Percentiles rank a stretch among this genome's conserved stretches.
Evolutionary conservation across 2,888 invertebrate genomes (phyloP).

Genomic region (Sphinx pinastri): DNA sequence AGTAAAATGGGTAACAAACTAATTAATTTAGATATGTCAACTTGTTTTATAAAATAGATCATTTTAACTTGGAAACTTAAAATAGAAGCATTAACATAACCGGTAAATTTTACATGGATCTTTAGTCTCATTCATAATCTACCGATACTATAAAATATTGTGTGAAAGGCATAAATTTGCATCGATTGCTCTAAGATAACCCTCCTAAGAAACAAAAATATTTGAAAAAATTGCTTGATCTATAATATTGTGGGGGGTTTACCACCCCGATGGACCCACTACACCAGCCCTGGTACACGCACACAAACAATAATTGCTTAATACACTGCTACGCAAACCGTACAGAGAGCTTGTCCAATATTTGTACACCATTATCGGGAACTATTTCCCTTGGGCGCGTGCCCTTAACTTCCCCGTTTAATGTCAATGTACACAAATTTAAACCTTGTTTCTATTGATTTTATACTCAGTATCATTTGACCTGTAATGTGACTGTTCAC

Average conservation of each 20-base stretch:
- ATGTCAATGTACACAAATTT: slow-evolving; percentile 5
- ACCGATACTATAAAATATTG: too few relatives aligned
- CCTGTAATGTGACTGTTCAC: not conserved
- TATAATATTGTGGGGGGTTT: not conserved
- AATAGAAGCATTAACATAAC: too few relatives aligned
- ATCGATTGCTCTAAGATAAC: not conserved
- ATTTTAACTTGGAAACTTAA: too few relatives aligned
- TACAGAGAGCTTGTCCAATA: slow-evolving; percentile 32
- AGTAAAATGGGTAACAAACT: not conserved
- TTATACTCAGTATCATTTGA: not conserved
- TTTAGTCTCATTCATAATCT: too few relatives aligned
- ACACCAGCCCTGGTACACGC: slow-evolving; percentile 1
- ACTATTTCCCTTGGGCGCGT: slow-evolving; percentile 34
- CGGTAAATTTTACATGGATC: too few relatives aligned
- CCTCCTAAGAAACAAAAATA: not conserved
- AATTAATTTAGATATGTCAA: not conserved
- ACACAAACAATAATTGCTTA: slow-evolving; percentile 31
- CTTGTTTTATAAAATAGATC: too few relatives aligned
- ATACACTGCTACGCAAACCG: slow-evolving; percentile 28
- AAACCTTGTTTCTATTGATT: not conserved
- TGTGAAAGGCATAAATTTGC: not conserved
- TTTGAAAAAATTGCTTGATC: not conserved
- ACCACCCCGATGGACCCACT: not conserved
- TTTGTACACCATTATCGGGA: slow-evolving; percentile 37
- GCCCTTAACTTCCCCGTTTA: slow-evolving; percentile 13